These are phyloP conservation scores for Tachina fera DNA, from an alignment of 2,888 invertebrate species.

Conservation along the genomic window DNA sequence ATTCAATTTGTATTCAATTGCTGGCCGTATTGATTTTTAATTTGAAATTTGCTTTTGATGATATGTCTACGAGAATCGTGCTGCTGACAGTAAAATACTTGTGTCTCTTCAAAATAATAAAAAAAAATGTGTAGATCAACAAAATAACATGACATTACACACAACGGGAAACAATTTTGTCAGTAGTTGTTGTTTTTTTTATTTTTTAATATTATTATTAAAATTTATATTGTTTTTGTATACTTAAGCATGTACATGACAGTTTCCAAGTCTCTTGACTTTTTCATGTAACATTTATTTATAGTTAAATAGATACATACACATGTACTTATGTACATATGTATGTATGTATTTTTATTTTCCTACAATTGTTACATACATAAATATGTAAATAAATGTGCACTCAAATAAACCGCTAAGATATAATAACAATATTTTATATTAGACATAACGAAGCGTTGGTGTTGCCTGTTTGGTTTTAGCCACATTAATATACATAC, in stretches of 20 bases:
- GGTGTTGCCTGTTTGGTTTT: conserved; percentile 40
- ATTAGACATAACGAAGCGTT: conserved; percentile 38
- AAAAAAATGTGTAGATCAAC: conserved; percentile 14
- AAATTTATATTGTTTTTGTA: conserved; percentile 38
- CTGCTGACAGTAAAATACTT: conserved; percentile 30
- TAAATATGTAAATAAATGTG: conserved; percentile 1
- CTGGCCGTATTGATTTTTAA: conserved; percentile 8
- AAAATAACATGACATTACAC: conserved; percentile 60
- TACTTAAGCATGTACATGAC: conserved; percentile 63
- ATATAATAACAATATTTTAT: conserved; percentile 27
- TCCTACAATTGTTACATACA: conserved; percentile 44
- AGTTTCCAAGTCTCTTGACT: conserved; percentile 61
- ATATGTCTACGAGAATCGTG: not conserved
- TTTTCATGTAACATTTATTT: conserved; percentile 47
- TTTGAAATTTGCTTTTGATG: not conserved
- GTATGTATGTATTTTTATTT: conserved; percentile 4
- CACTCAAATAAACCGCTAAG: conserved; percentile 3
- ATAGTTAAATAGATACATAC: not conserved
- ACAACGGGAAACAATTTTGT: conserved; percentile 61
- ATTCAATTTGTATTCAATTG: not conserved
- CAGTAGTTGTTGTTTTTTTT: conserved; percentile 9
- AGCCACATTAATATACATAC: conserved; percentile 26
- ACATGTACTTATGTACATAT: no score
- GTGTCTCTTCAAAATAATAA: conserved; percentile 12
- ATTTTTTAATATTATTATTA: conserved; percentile 31